Percentiles rank a stretch among this genome's conserved stretches.
phyloP scores from a whole-genome alignment of 2,888 invertebrate genomes.

The Drosophila mayaguana region DNA sequence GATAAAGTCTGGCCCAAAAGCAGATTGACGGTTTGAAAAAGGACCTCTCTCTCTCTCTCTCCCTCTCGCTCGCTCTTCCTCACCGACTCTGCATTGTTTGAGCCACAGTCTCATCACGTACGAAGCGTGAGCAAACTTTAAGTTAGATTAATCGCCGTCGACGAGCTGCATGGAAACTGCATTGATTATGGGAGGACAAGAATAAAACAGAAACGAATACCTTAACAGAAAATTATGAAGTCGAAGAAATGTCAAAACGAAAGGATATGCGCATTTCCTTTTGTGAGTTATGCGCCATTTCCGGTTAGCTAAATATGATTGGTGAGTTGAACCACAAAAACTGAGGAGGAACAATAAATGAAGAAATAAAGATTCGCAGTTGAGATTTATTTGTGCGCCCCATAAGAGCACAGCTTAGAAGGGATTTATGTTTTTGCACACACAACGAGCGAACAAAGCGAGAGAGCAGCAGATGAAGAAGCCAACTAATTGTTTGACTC shows the following conservation, averaged over 20 bases:
- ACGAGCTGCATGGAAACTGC: slow-evolving; percentile 60
- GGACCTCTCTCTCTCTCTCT: slow-evolving; percentile 57
- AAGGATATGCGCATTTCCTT: slow-evolving; percentile 81
- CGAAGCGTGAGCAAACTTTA: slow-evolving; percentile 80
- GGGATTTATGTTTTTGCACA: slow-evolving; percentile 51
- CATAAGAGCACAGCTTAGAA: slow-evolving; percentile 18
- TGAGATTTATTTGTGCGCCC: slow-evolving; percentile 35
- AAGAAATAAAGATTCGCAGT: slow-evolving; percentile 23
- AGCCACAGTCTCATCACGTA: slow-evolving; percentile 70
- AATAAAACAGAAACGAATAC: slow-evolving; percentile 4
- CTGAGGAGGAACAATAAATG: neutral
- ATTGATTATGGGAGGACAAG: slow-evolving; percentile 55
- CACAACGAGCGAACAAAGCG: slow-evolving; percentile 13
- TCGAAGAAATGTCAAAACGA: slow-evolving; percentile 72
- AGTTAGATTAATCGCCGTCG: slow-evolving; percentile 75
- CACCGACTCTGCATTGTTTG: slow-evolving; percentile 34
- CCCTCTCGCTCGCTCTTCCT: slow-evolving; percentile 40
- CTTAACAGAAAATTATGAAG: slow-evolving; percentile 51
- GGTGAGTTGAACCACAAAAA: slow-evolving; percentile 33
- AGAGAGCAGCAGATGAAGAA: slow-evolving; percentile 1
- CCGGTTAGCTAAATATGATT: slow-evolving; percentile 78
- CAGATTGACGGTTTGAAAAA: slow-evolving; percentile 57
- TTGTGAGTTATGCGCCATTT: slow-evolving; percentile 77
- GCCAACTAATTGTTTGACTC: slow-evolving; percentile 45
- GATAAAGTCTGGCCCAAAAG: slow-evolving; percentile 65